Conservation (phyloP, 2,888 invertebrate species). For the Trilocha varians region DNA sequence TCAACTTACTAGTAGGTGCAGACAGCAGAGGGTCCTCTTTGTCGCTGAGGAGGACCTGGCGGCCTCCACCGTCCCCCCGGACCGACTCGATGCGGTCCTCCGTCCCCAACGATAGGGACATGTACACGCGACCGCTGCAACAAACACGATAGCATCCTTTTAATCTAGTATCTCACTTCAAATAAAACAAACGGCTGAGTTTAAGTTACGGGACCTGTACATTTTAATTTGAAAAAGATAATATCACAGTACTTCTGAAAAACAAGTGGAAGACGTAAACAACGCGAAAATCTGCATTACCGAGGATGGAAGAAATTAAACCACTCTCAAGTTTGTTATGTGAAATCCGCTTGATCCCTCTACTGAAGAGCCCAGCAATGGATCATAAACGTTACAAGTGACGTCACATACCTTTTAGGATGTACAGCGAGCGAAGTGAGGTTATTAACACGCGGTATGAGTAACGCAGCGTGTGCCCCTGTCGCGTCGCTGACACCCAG, state of each 20-base stretch:
- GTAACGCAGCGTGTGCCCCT: conserved; percentile 78
- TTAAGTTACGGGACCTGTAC: no score
- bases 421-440: conserved; percentile 80
- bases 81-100: conserved; percentile 72
- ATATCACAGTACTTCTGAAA: no score
- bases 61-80: conserved; percentile 77
- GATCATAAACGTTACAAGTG: no score
- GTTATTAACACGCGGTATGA: conserved; percentile 77
- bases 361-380: no score
- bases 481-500: conserved; percentile 81
- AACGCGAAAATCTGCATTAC: no score
- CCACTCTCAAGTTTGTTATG: no score
- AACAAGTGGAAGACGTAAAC: no score
- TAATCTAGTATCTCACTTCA: no score
- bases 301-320: no score
- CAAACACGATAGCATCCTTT: background rate
- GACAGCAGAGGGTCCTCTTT: conserved; percentile 31
- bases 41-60: conserved; percentile 35
- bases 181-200: no score
- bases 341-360: no score
- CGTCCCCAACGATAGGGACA: conserved; percentile 61
- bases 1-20: conserved; percentile 35
- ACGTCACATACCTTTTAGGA: conserved; percentile 61
- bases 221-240: no score
- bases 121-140: conserved; percentile 71